Percentiles rank a stretch among this genome's conserved stretches.
Conservation (phyloP, 2,113 vertebrate genomes). For the Cyanocitta stelleri region DNA sequence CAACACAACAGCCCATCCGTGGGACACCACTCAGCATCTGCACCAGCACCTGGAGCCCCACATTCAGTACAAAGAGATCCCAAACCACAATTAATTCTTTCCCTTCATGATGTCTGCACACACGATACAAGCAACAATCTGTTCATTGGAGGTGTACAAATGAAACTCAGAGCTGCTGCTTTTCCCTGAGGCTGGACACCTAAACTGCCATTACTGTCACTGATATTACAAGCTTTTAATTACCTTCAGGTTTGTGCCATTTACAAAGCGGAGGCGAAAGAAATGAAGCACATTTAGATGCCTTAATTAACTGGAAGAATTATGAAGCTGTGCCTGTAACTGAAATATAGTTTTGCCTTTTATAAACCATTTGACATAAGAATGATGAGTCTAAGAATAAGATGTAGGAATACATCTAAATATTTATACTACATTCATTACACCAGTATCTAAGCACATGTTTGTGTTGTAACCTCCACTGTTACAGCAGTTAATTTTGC, state of each 20-base stretch:
- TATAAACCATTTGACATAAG: slow-evolving; percentile 39
- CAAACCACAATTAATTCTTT: rapidly evolving
- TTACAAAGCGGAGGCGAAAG: not conserved
- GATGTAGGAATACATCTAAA: slow-evolving; percentile 39
- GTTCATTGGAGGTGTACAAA: rapidly evolving
- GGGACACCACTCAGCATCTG: not conserved
- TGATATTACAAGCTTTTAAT: not conserved
- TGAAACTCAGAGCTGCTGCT: not conserved
- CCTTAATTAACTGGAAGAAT: slow-evolving; percentile 14
- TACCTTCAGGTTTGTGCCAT: not conserved
- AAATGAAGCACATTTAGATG: not conserved
- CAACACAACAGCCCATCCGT: rapidly evolving
- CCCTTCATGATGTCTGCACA: not conserved
- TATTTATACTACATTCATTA: not conserved
- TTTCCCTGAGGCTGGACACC: not conserved
- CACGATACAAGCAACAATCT: rapidly evolving
- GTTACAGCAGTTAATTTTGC: not conserved
- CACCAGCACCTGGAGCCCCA: rapidly evolving
- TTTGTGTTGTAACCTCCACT: not conserved
- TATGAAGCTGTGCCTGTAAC: not conserved
- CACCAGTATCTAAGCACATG: not conserved
- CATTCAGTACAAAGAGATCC: not conserved
- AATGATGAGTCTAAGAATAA: slow-evolving; percentile 14
- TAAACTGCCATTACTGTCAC: not conserved
- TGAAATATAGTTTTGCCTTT: not conserved